A percentile compares a stretch with the other conserved stretches of the same genome.
Evolutionary conservation across 2,113 vertebrate species (phyloP).

Genomic region (Australoheros scitulus): DNA sequence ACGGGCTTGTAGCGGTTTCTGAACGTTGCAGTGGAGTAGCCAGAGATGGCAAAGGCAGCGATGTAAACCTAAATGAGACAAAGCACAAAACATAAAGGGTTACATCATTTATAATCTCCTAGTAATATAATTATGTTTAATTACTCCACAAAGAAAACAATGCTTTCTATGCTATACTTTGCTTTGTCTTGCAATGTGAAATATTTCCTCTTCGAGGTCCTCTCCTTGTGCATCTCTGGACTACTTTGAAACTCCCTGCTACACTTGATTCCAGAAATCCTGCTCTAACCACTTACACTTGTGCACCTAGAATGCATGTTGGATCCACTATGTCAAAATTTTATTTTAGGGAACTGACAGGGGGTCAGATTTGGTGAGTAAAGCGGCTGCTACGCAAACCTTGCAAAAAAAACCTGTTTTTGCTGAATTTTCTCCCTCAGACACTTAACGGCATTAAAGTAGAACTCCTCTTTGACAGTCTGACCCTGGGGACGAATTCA

Average conservation of each 20-base stretch:
- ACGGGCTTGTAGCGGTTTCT: constrained; percentile 93
- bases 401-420: too few species aligned
- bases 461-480: too few species aligned
- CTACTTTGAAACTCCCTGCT: background rate
- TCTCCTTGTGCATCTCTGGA: background rate
- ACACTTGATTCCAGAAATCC: background rate
- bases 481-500: too few species aligned
- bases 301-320: background rate
- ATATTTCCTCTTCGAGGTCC: background rate
- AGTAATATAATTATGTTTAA: accelerated
- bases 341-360: background rate
- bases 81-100: background rate
- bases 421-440: too few species aligned
- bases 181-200: background rate
- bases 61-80: constrained; percentile 82
- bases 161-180: background rate
- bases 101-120: background rate
- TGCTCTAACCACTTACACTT: background rate
- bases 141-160: background rate
- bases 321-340: background rate
- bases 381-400: background rate
- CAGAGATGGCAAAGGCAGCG: constrained; percentile 90
- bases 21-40: constrained; percentile 89
- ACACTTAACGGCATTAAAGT: too few species aligned
- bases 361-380: background rate